A percentile compares a stretch with the other conserved stretches of the same genome.
Evolutionary conservation across 1,140 invertebrate genomes (phyloP).

Genomic region (Halesus radiatus): DNA sequence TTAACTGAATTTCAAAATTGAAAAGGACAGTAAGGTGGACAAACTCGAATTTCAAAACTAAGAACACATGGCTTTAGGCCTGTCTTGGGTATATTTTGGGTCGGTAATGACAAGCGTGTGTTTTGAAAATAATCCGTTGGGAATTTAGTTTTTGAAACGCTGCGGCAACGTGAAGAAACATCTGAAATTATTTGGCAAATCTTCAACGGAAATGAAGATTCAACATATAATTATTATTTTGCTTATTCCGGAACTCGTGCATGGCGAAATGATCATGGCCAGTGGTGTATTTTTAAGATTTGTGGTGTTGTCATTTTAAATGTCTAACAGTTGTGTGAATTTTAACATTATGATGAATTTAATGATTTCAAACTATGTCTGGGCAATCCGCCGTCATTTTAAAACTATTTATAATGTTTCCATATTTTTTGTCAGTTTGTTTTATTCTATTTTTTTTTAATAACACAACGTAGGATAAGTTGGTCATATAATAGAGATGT

Average conservation of each 20-base stretch:
- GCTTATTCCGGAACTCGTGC: background rate
- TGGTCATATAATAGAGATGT: too few relatives aligned
- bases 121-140: conserved; percentile 15
- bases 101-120: background rate
- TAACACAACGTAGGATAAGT: too few relatives aligned
- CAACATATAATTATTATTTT: background rate
- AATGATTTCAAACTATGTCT: too few relatives aligned
- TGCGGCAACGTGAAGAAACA: background rate
- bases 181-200: conserved; percentile 13
- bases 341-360: too few relatives aligned
- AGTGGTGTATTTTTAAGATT: too few relatives aligned
- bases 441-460: too few relatives aligned
- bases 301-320: too few relatives aligned
- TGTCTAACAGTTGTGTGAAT: too few relatives aligned
- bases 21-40: background rate
- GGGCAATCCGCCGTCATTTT: too few relatives aligned
- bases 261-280: too few relatives aligned
- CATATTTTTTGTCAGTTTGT: too few relatives aligned
- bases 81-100: background rate
- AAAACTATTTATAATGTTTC: too few relatives aligned
- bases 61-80: background rate
- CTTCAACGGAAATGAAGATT: conserved; percentile 17
- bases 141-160: background rate
- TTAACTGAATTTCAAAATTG: background rate
- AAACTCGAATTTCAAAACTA: background rate